A percentile compares a stretch with the other conserved stretches of the same genome.
phyloP scores from a whole-genome alignment of 2,888 invertebrate genomes.

The Harpalus rufipes region DNA sequence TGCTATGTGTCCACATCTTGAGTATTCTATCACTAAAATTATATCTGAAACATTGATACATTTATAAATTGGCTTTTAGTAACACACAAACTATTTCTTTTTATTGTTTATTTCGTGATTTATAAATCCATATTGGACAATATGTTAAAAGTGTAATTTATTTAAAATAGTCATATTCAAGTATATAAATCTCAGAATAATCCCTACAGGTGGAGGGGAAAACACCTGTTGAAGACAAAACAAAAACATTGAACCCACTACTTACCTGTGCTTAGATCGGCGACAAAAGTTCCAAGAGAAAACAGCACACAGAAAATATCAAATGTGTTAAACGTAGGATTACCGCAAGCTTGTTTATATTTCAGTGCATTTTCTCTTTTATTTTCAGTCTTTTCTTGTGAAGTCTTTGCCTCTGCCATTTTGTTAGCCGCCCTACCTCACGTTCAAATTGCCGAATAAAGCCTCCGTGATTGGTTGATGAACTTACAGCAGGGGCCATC shows the following conservation, averaged over 20 bases:
- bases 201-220: slow-evolving; percentile 64
- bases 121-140: not conserved
- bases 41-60: slow-evolving; percentile 77
- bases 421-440: slow-evolving; percentile 64
- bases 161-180: not conserved
- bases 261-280: slow-evolving; percentile 81
- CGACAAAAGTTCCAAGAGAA: slow-evolving; percentile 80
- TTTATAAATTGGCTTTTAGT: not conserved
- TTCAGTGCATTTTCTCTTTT: slow-evolving; percentile 64
- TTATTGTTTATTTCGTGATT: not conserved
- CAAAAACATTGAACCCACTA: slow-evolving; percentile 68
- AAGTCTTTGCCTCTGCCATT: slow-evolving; percentile 65
- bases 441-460: slow-evolving; percentile 65
- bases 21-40: slow-evolving; percentile 80
- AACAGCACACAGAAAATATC: slow-evolving; percentile 80
- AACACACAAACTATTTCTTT: not conserved
- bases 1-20: slow-evolving; percentile 78
- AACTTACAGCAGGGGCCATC: slow-evolving; percentile 4
- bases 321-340: slow-evolving; percentile 77
- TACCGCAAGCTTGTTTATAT: slow-evolving; percentile 62
- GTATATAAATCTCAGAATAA: slow-evolving; percentile 53
- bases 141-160: slow-evolving; percentile 15
- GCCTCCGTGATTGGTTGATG: slow-evolving; percentile 57
- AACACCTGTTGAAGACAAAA: slow-evolving; percentile 66
- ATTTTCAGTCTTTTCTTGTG: slow-evolving; percentile 67